Evolutionary conservation across 2,888 invertebrate species (phyloP), one percentile per base, ranked within the genome.

Genomic region (Lissonota sp.): DNA sequence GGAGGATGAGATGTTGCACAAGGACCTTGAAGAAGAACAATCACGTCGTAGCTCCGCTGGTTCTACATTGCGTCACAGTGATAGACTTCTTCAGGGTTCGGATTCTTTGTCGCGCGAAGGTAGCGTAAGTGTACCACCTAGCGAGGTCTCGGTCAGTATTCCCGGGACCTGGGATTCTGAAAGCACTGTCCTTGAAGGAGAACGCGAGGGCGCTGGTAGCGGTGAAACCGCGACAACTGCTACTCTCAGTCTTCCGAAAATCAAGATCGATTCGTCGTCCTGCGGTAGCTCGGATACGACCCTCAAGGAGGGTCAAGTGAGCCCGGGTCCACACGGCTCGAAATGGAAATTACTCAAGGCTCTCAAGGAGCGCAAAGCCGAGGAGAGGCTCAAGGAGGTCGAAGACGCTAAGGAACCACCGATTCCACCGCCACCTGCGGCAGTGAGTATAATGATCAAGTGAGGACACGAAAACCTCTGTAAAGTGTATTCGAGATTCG

Each of bases 301-400:
- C 84, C 89, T 93, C 89, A 82, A 93, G 91, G 90, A 90, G 88
- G 83, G 93, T 90, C 87, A 92, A 91, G 85, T 90, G 60, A 87
- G 90, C 86, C 91, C 93, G 10, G 82, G 82, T 46, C 95, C 95
- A 8, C 94, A 96, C 69, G 96, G 97, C 6, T 97, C 97, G 90
- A 97, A 97, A 92, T 98, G 98, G 98, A 98, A 98, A 91, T 94
- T 98, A 58, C 93, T 98, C 2, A 98, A 98, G 93, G 97, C 98
- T 0, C 92, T 98, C 40, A 98, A 98, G 91, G 98, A 98, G 88
- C 94, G 96, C 81, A 98, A 98, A 93, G 97, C 97, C 3, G 98
- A 98, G 92, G 97, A 98, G 88, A 97, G 96, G 91, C 94, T 94
- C 88, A 95, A 95, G 83, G 92, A 92, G 79, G 89, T 90, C 74